These are phyloP conservation scores for Nerophis ophidion DNA, from an alignment of 2,113 vertebrate species.

Conservation along the genomic window DNA sequence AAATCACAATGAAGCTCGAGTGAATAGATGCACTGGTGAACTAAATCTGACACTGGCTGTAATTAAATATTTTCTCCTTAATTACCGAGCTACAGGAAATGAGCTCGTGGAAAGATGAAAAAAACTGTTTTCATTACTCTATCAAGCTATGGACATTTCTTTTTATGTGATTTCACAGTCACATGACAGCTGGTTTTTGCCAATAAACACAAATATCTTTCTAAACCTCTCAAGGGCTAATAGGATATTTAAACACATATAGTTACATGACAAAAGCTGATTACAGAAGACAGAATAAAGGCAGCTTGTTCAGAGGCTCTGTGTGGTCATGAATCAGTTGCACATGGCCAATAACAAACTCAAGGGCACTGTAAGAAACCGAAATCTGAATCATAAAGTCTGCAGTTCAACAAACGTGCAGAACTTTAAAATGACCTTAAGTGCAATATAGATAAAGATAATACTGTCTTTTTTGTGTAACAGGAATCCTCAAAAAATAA, in stretches of 20 bases:
- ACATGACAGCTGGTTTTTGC: constrained; percentile 3
- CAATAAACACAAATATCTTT: constrained; percentile 1
- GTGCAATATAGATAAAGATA: neutral
- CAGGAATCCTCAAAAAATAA: neutral
- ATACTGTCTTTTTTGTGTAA: neutral
- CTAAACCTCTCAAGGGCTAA: neutral
- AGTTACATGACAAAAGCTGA: neutral
- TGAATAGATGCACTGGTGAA: constrained; percentile 7
- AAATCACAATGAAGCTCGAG: constrained; percentile 9
- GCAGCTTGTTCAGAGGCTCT: constrained; percentile 13
- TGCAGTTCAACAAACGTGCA: neutral
- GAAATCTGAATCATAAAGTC: constrained; percentile 20
- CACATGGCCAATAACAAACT: constrained; percentile 62
- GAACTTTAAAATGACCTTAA: neutral
- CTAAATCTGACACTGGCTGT: constrained; percentile 17
- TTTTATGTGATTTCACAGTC: neutral
- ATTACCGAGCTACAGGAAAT: constrained; percentile 23
- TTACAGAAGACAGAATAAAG: neutral
- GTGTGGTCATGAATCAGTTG: constrained; percentile 37
- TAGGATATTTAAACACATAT: neutral
- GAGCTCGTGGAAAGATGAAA: constrained; percentile 2
- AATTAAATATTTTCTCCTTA: constrained; percentile 11
- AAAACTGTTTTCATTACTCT: constrained; percentile 5
- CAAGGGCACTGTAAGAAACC: constrained; percentile 57
- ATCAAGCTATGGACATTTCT: neutral